Base-by-base conservation (phyloP, 2,888 invertebrate species). In the Sepiola atlantica region DNA sequence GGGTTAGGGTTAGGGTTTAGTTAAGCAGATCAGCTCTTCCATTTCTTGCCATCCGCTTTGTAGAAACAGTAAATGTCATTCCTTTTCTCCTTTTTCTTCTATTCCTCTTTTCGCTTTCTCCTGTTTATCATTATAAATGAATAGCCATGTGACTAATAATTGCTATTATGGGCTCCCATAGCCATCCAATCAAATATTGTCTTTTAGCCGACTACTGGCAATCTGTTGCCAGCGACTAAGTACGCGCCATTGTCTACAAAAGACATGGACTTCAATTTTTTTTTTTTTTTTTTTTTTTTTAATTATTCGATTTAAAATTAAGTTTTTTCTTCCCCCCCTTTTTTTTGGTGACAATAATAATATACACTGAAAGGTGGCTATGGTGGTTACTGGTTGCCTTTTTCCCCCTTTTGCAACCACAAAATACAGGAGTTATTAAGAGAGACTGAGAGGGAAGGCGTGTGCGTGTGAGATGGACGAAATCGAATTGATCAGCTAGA, bases 101-200 rank as follows among this genome's bases (percentile, higher is more conserved):
- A 24, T 10, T n/a, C n/a, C n/a, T 77, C 77, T 77, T n/a, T 77
- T 45, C 45, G 45, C 28, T 16, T 55, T 35, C 92, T n/a, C 35
- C 54, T 45, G 92, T 92, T 92, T 54, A 77, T 77, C 77, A 92
- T 92, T 92, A 92, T 55, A 92, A 54, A 92, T 92, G 54, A 92
- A 92, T 54, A n/a, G 77, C 54, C 92, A 92, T 92, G 92, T 92
- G 92, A 92, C 92, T 92, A 55, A 92, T 92, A 92, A 92, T 92
- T 92, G 92, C 45, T 45, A 92, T 92, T 92, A 92, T 45, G 55
- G 92, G 45, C 77, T 77, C 92, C 54, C 92, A 92, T 54, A 55
- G 45, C 55, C 92, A 92, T 92, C 92, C 92, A 92, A 92, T 92
- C 92, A 92, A 92, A 92, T 45, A 92, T 92, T 92, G 45, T 92